Evolutionary conservation across 1,140 invertebrate species (phyloP).

Genomic region (Drosophila oshimai): DNA sequence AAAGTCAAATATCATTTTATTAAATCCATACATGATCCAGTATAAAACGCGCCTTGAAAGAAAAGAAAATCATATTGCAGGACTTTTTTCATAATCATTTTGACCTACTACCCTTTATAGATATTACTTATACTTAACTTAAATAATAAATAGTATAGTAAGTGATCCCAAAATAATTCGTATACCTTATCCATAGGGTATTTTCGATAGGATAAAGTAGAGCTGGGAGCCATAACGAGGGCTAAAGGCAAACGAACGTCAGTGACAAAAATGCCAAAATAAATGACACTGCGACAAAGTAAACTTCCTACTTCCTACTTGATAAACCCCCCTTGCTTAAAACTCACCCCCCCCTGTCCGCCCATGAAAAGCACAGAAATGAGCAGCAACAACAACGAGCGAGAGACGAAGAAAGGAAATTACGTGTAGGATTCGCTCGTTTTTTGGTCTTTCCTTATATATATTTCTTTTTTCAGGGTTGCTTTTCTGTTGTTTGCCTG

Average conservation of each 20-base stretch:
- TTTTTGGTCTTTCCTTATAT: constrained; percentile 19
- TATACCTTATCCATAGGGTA: too few relatives aligned
- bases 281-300: constrained; percentile 79
- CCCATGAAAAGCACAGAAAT: constrained; percentile 13
- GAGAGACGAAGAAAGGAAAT: constrained; percentile 45
- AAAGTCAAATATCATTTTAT: too few relatives aligned
- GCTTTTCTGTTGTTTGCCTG: constrained; percentile 7
- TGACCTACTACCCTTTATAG: too few relatives aligned
- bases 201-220: background rate
- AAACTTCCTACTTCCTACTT: constrained; percentile 53
- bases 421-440: constrained; percentile 50
- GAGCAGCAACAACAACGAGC: constrained; percentile 32
- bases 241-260: constrained; percentile 27
- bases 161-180: background rate
- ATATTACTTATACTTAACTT: too few relatives aligned
- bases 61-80: too few relatives aligned
- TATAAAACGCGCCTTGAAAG: too few relatives aligned
- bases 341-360: background rate
- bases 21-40: too few relatives aligned
- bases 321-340: background rate
- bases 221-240: background rate
- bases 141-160: too few relatives aligned
- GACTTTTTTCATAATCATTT: too few relatives aligned
- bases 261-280: constrained; percentile 70
- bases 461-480: constrained; percentile 32